phyloP scores from a whole-genome alignment of 2,797 vertebrate genomes.

The Phataginus tricuspis region DNA sequence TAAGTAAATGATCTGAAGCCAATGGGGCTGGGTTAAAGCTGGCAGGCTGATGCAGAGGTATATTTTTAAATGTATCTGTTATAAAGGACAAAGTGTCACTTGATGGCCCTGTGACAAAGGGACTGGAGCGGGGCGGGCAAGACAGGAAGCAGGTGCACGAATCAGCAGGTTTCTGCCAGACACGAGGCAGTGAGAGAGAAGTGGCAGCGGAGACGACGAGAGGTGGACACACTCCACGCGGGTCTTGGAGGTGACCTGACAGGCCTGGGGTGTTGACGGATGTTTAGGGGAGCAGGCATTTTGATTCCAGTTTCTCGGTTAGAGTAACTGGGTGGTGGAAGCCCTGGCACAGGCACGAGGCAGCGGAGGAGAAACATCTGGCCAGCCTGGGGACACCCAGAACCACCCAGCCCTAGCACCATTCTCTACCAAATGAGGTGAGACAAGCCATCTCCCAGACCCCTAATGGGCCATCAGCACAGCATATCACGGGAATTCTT shows the following conservation, averaged over 20 bases:
- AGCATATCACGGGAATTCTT: background rate
- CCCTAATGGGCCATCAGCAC: background rate
- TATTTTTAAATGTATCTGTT: background rate
- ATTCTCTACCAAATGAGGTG: background rate
- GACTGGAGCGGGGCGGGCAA: background rate
- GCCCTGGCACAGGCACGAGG: background rate
- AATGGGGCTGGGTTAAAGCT: background rate
- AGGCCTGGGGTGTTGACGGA: background rate
- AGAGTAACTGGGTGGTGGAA: background rate
- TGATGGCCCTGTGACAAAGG: background rate
- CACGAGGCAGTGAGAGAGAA: background rate
- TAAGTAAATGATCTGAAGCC: background rate
- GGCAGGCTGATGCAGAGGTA: background rate
- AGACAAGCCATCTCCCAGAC: background rate
- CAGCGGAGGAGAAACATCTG: background rate
- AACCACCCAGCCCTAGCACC: background rate
- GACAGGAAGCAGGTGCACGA: fast-evolving
- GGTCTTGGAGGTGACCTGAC: background rate
- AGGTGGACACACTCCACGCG: background rate
- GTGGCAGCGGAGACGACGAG: background rate
- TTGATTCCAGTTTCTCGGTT: background rate
- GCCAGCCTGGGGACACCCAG: background rate
- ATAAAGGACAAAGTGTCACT: background rate
- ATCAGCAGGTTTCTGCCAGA: background rate
- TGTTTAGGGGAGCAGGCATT: background rate